Evolutionary conservation across 2,888 invertebrate genomes (phyloP).

Genomic region (Drosophila meridiana): DNA sequence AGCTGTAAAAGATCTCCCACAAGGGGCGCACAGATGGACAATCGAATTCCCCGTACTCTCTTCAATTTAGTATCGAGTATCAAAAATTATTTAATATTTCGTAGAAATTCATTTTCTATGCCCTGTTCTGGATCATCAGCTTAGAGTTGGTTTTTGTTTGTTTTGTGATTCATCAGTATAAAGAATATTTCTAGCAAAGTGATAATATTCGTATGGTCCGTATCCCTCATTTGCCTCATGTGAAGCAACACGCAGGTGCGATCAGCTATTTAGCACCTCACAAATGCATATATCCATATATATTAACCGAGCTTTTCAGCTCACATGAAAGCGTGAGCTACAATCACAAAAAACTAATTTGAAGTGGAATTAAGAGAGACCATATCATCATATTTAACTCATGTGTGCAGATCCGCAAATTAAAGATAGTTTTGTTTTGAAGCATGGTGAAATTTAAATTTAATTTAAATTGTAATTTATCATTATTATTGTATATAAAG

Average conservation of each 20-base stretch:
- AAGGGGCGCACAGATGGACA: neutral
- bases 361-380: conserved; percentile 50
- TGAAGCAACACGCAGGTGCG: conserved; percentile 2
- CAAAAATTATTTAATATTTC: neutral
- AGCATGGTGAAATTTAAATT: conserved; percentile 31
- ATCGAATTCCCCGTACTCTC: neutral
- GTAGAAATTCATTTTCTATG: neutral
- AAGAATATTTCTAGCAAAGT: conserved; percentile 10
- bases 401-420: conserved; percentile 33
- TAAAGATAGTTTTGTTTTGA: conserved; percentile 33
- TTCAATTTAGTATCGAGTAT: neutral
- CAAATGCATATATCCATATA: conserved; percentile 6
- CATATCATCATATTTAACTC: conserved; percentile 4
- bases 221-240: neutral
- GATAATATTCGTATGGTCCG: neutral
- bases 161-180: conserved; percentile 36
- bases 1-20: too few species aligned
- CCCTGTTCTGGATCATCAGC: neutral
- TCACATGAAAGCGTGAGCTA: conserved; percentile 31
- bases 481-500: conserved; percentile 38
- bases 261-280: conserved; percentile 44
- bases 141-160: conserved; percentile 23
- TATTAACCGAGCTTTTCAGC: neutral
- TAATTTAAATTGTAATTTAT: conserved; percentile 22
- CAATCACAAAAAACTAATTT: conserved; percentile 57